Percentiles rank a stretch among this genome's conserved stretches.
Evolutionary conservation across 2,888 invertebrate species (phyloP).

Genomic region (Autographa gamma): DNA sequence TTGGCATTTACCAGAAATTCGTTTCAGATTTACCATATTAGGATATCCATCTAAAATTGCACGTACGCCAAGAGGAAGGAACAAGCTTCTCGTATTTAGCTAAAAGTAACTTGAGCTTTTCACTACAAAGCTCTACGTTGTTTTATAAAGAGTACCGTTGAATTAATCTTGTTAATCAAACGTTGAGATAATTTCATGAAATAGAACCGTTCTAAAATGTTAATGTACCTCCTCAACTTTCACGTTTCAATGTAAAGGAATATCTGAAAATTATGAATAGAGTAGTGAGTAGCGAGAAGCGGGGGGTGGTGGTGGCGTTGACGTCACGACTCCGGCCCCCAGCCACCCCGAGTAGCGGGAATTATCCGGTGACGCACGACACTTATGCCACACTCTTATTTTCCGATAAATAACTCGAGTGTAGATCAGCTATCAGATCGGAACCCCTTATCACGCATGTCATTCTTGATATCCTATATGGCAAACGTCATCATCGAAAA

Average conservation of each 20-base stretch:
- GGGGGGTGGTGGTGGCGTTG: slow-evolving; percentile 56
- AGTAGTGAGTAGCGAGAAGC: slow-evolving; percentile 52
- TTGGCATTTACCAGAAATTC: slow-evolving; percentile 7
- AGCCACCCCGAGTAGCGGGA: slow-evolving; percentile 56
- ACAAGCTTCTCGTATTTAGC: not conserved
- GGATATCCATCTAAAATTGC: not conserved
- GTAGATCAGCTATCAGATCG: slow-evolving; percentile 53
- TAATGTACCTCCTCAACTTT: slow-evolving; percentile 22
- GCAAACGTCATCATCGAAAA: slow-evolving; percentile 41
- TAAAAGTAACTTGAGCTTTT: not conserved
- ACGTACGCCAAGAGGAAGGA: not conserved
- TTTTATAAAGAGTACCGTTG: not conserved
- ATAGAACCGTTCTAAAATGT: not conserved
- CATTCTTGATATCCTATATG: slow-evolving; percentile 39
- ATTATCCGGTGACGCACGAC: slow-evolving; percentile 78
- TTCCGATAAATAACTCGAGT: slow-evolving; percentile 63
- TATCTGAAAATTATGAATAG: slow-evolving; percentile 48
- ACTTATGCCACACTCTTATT: slow-evolving; percentile 68
- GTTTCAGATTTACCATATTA: not conserved
- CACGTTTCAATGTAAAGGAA: slow-evolving; percentile 35
- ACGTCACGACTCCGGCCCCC: slow-evolving; percentile 67
- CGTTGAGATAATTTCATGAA: not conserved
- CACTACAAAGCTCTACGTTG: no score
- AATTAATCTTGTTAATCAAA: not conserved
- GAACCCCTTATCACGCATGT: slow-evolving; percentile 48